Base-by-base conservation (phyloP, 2,888 invertebrate species). In the Tridacna gigas region DNA sequence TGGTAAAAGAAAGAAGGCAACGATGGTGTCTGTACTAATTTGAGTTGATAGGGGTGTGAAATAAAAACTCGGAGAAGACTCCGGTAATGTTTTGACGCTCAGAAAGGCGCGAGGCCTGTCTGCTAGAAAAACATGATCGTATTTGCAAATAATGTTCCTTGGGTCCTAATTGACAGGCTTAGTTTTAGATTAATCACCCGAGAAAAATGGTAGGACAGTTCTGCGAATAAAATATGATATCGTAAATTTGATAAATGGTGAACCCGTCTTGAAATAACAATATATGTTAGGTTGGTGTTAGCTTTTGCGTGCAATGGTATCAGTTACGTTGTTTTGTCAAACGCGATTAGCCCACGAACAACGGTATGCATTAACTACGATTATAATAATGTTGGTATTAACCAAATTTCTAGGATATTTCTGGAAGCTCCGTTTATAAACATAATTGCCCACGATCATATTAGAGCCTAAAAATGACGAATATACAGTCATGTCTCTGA, bases 11-110 rank as follows among this genome's bases (percentile, higher is more conserved):
- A 69, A 37, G 20, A 28, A 69, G 28, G 28, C 20, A 20, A 69
- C 5, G 82, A 86, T 78, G 86, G 61, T 61, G 73, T 78, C 75
- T 18, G 28, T 78, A 78, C 78, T 83, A 74, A 82, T 80, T 86
- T 82, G 71, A 73, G 78, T 78, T 82, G 80, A 78, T 66, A 47
- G 73, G 79, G 69, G 74, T 75, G 86, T 65, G 78, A 86, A 82
- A 86, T 51, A 77, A 80, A 80, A 86, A 82, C 86, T 80, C 11
- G 71, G 7, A 51, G 51, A 71, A 48, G 71, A 51, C 71, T 71
- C 51, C 26, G 9, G 47, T 71, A 71, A 51, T 71, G 71, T 71
- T 71, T 56, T 67, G 76, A 67, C 82, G 82, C 74, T 82, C 79
- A 22, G n/a, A 74, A 74, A 74, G 74, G 61, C 61, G 74, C 28